Conservation (phyloP, 2,888 invertebrate genomes). For the Ectropis crepuscularia region DNA sequence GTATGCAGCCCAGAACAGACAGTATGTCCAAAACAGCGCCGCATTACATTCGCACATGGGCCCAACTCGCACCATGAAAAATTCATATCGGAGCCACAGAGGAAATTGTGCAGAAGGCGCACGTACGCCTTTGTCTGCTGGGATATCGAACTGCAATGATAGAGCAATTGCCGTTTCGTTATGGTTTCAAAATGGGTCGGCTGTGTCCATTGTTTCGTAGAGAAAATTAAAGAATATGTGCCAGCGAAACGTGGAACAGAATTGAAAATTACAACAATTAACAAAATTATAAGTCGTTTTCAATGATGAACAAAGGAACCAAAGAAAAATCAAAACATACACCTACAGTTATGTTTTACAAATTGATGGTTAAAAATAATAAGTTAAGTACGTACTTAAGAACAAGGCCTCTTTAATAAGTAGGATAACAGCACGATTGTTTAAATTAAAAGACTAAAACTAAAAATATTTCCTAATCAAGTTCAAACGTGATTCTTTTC, state of each 20-base stretch:
- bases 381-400: too few relatives aligned
- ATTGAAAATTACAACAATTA: too few relatives aligned
- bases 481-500: too few relatives aligned
- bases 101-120: conserved; percentile 35
- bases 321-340: too few relatives aligned
- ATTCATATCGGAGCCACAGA: conserved; percentile 71
- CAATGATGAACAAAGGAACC: too few relatives aligned
- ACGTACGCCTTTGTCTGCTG: conserved; percentile 29
- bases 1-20: conserved; percentile 34
- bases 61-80: conserved; percentile 68
- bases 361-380: too few relatives aligned
- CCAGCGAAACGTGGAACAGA: too few relatives aligned
- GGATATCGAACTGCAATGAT: conserved; percentile 28
- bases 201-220: conserved; percentile 4
- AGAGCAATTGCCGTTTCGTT: conserved; percentile 22
- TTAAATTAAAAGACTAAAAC: too few relatives aligned
- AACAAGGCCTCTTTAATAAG: too few relatives aligned
- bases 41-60: conserved; percentile 66
- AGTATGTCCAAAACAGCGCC: conserved; percentile 63
- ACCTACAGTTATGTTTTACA: too few relatives aligned
- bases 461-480: background rate
- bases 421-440: too few relatives aligned
- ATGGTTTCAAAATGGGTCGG: conserved; percentile 21
- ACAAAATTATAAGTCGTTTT: too few relatives aligned
- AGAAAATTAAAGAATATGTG: background rate